phyloP scores from a whole-genome alignment of 2,113 vertebrate species.

The Malurus cyaneus region DNA sequence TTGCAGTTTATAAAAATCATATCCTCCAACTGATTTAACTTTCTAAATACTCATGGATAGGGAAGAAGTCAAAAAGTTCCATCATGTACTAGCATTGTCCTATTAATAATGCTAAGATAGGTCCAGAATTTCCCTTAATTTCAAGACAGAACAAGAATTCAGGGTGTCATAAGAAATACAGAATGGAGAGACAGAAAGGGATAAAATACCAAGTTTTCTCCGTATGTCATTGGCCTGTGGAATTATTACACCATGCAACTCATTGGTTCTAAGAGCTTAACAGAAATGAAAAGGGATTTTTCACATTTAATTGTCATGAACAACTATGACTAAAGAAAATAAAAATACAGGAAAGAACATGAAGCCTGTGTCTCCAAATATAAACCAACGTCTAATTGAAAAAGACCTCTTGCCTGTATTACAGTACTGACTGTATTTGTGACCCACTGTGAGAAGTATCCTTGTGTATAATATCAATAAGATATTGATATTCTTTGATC shows the following conservation, averaged over 20 bases:
- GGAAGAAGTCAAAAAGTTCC: neutral
- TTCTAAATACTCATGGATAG: neutral
- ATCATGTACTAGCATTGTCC: neutral
- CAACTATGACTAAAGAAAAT: neutral
- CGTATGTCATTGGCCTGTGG: neutral
- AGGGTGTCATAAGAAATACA: neutral
- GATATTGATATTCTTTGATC: rapidly evolving
- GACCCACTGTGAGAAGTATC: neutral
- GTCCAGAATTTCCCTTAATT: neutral
- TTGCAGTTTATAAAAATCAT: neutral
- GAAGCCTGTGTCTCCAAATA: neutral
- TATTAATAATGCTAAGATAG: neutral
- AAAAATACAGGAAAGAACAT: neutral
- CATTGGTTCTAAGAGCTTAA: neutral
- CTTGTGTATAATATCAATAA: neutral
- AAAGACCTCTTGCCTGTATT: neutral
- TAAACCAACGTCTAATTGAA: neutral
- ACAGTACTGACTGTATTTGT: neutral
- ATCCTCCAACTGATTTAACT: neutral
- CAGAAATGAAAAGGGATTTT: neutral
- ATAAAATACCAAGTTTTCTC: neutral
- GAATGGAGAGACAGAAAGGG: neutral
- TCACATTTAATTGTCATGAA: neutral
- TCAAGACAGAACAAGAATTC: neutral
- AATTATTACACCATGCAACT: neutral